Evolutionary conservation across 2,888 invertebrate species (phyloP).

Genomic region (Melipona bicolor): DNA sequence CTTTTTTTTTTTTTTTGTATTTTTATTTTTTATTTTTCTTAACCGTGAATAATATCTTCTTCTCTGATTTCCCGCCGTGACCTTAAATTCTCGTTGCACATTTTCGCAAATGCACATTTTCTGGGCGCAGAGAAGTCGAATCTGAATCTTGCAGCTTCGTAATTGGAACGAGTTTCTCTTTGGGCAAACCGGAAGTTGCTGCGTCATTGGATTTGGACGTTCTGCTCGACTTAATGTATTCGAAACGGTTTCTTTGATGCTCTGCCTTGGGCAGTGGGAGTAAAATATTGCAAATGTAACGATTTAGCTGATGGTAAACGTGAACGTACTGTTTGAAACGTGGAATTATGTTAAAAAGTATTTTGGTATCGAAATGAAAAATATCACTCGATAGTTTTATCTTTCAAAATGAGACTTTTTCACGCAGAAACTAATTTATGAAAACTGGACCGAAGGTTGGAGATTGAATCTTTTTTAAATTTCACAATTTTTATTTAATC

Average conservation of each 20-base stretch:
- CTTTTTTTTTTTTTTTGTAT: background rate
- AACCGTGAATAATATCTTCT: background rate
- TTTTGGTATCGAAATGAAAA: background rate
- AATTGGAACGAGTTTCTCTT: slow-evolving; percentile 37
- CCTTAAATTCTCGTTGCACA: slow-evolving; percentile 41
- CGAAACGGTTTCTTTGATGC: background rate
- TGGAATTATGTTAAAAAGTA: no score
- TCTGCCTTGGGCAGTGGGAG: no score
- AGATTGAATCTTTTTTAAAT: background rate
- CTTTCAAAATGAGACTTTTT: no score
- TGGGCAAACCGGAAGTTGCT: slow-evolving; percentile 20
- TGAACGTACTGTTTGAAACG: no score
- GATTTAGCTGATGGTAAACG: no score
- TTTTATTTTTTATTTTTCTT: background rate
- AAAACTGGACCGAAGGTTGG: background rate
- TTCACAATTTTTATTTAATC: background rate
- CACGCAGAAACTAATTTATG: background rate
- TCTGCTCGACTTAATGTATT: background rate
- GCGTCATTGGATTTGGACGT: slow-evolving; percentile 5
- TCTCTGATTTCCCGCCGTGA: background rate
- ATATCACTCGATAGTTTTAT: no score
- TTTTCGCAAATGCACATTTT: slow-evolving; percentile 12
- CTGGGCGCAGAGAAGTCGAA: slow-evolving; percentile 22
- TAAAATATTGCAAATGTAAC: no score
- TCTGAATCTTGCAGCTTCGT: slow-evolving; percentile 1